These are phyloP conservation scores for Pteropus alecto DNA, from an alignment of 2,113 vertebrate genomes.

Conservation along the genomic window DNA sequence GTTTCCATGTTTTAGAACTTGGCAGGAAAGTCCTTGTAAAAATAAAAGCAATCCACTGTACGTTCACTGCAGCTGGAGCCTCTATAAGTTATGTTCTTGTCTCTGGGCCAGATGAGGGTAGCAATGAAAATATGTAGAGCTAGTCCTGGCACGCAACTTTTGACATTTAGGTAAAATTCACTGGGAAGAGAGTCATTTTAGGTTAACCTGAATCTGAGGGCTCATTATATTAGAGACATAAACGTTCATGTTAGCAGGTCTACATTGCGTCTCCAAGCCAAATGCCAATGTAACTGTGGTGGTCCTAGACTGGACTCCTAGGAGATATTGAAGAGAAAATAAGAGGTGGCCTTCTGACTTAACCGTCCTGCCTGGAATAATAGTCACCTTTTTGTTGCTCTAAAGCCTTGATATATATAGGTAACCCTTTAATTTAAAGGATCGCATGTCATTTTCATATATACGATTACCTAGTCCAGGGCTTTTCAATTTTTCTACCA, in stretches of 20 bases:
- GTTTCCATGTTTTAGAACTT: constrained; percentile 74
- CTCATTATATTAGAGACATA: constrained; percentile 68
- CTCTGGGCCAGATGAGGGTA: constrained; percentile 74
- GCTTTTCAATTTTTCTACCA: neutral
- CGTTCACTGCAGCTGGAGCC: constrained; percentile 58
- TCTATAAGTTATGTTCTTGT: constrained; percentile 77
- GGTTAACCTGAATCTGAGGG: constrained; percentile 72
- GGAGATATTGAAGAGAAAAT: neutral
- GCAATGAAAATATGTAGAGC: constrained; percentile 73
- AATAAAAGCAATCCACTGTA: constrained; percentile 71
- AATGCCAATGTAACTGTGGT: constrained; percentile 23
- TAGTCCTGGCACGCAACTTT: constrained; percentile 65
- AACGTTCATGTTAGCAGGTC: constrained; percentile 38
- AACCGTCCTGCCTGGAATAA: neutral
- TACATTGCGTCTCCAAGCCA: constrained; percentile 17
- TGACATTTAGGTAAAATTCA: constrained; percentile 74
- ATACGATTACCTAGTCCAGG: neutral
- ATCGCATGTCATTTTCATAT: neutral
- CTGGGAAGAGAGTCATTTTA: constrained; percentile 63
- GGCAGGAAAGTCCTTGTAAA: constrained; percentile 74
- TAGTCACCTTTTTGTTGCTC: neutral
- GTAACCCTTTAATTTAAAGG: neutral
- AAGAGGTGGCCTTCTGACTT: neutral
- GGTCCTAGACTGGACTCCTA: neutral
- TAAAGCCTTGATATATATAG: neutral